Base-by-base conservation (phyloP, 2,113 vertebrate species). In the Pterocles orientalis region DNA sequence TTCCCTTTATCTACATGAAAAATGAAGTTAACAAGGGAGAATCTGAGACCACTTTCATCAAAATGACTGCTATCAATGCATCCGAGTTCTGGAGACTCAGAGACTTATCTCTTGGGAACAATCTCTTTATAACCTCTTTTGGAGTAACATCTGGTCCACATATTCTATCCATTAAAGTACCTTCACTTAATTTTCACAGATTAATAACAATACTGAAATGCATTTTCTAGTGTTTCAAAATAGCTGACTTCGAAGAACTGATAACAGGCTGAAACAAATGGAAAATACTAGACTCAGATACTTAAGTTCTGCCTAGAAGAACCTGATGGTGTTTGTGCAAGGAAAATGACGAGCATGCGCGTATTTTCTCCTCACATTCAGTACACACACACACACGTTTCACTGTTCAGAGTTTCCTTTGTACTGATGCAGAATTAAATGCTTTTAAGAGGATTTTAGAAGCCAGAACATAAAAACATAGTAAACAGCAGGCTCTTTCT, bases 351-450 rank as follows among this genome's bases (percentile, higher is more conserved):
- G 20, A 57, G 48, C 73, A 39, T 2, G 4, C 9, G 7, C 3
- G 5, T 17, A 10, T 81, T 51, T 81, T 76, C 57, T 76, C 62
- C 39, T 65, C 7, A 1, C 25, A 21, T 71, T 75, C 2, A 1
- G 14, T 56, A 65, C 26, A 39, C 12, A 4, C 4, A 3, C 1
- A 10, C 3, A 3, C 4, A n/a, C n/a, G 3, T 43, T 39, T 50
- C 17, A 23, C 21, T 50, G 48, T 31, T 14, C 57, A 20, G 41
- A 31, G 23, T 23, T 69, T 62, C 68, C 56, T 36, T 51, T 19
- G 12, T 12, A 60, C 14, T 21, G 64, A 45, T 29, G 20, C 50
- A 78, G 70, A 72, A 53, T 23, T 10, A 65, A 78, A 71, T 31
- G 57, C 12, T 78, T 53, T 77, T 39, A 71, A 41, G 58, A 51